Conservation (phyloP, 1,140 invertebrate species). For the Zeugodacus cucurbitae region DNA sequence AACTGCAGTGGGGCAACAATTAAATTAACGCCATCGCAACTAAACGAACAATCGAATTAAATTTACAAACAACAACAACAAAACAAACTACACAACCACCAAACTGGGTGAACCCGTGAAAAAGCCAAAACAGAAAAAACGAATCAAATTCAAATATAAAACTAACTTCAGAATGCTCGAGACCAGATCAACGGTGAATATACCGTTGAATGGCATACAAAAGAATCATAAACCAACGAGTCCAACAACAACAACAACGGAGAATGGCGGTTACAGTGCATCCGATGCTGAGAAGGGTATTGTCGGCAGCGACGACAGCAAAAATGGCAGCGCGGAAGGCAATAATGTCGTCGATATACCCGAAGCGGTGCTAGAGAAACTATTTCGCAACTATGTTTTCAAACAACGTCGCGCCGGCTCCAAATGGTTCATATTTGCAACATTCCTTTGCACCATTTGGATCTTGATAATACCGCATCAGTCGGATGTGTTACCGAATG, state of each 20-base stretch:
- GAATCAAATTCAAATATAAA: too few relatives aligned
- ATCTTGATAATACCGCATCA: constrained; percentile 72
- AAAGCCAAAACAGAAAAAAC: background rate
- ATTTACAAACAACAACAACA: background rate
- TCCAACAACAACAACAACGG: background rate
- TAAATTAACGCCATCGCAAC: background rate
- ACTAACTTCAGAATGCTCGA: constrained; percentile 13
- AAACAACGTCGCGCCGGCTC: constrained; percentile 81
- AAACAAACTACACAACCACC: background rate
- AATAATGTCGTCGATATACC: constrained; percentile 63
- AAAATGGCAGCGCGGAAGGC: background rate
- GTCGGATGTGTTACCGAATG: constrained; percentile 57
- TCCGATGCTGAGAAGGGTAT: background rate
- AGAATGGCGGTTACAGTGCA: constrained; percentile 18
- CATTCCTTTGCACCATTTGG: constrained; percentile 76
- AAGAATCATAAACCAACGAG: constrained; percentile 46
- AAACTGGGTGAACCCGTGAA: background rate
- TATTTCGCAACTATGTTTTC: constrained; percentile 81
- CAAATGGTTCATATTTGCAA: constrained; percentile 77
- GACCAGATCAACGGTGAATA: background rate
- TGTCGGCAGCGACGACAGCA: background rate
- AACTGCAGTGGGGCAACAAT: background rate
- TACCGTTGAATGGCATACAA: constrained; percentile 40
- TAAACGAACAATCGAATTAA: constrained; percentile 23
- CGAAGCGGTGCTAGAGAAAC: constrained; percentile 74